A percentile compares a stretch with the other conserved stretches of the same genome.
Evolutionary conservation across 64 coral and sea anemone genomes (phyloP).

Genomic region (Montipora capricornis): DNA sequence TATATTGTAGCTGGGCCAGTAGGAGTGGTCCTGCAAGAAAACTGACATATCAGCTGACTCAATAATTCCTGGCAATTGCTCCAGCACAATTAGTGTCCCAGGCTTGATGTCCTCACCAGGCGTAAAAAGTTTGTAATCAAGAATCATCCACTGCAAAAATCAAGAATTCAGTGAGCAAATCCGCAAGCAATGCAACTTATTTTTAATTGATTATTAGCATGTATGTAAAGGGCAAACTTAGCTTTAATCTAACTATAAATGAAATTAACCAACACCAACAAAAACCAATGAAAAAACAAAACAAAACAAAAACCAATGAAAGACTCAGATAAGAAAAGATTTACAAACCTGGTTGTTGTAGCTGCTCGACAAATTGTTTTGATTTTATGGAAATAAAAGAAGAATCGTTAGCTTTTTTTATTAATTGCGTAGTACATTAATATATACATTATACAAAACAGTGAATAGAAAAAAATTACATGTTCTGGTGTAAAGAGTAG

Average conservation of each 20-base stretch:
- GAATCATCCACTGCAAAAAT: constrained; percentile 92
- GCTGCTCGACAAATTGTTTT: background rate
- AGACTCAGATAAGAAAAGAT: background rate
- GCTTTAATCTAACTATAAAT: no score
- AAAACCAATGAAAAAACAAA: no score
- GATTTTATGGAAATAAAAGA: background rate
- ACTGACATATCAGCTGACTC: constrained; percentile 91
- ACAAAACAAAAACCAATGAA: no score
- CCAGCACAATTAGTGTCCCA: constrained; percentile 81
- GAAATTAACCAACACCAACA: no score
- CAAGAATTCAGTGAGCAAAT: no score
- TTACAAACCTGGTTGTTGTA: constrained; percentile 83
- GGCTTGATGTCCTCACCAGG: constrained; percentile 72
- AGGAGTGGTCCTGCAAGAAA: constrained; percentile 78
- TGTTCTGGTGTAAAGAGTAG: background rate
- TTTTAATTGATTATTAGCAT: no score
- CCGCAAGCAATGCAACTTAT: no score
- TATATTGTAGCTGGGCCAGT: constrained; percentile 97
- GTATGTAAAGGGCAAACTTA: no score
- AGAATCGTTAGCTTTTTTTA: no score
- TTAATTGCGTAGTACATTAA: no score
- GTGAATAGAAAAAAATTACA: no score
- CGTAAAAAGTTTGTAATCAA: constrained; percentile 95
- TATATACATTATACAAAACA: no score
- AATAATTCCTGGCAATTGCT: constrained; percentile 91